Base-by-base conservation (phyloP, 1,140 invertebrate genomes). In the Parapsyche elsis region DNA sequence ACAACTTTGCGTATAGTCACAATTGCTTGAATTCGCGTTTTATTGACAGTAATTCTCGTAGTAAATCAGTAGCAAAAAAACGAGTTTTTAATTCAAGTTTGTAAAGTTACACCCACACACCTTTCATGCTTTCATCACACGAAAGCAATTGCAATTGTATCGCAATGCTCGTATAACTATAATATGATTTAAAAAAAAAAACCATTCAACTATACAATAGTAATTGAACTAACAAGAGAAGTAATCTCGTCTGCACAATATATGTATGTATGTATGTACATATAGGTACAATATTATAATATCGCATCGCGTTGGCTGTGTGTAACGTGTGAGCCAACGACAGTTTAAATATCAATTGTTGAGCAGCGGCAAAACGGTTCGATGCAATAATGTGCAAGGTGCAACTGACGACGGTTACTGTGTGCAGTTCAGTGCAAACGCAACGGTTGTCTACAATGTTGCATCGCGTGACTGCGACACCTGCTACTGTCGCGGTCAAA, bases 401-500 rank as follows among this genome's bases (percentile, higher is more conserved):
- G 75, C 75, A 64, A 24, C 26, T 59, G 75, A 77, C 75, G 75
- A 19, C 46, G 19, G 73, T 67, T 67, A 67, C 24, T 10, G 21
- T n/a, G 53, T 61, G 59, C 59, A 61, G 12, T 61, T 67, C 12
- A 53, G 16, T 53, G 49, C 49, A 53, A 16, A 14, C 70, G 70
- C n/a, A 9, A n/a, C 21, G 46, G 44, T 9, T 4, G 19, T 1
- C 45, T 30, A 77, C 75, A 77, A 77, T 64, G 46, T 77, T 77
- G 57, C 26, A 77, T 77, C 75, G 75, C 75, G 75, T 77, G 75
- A 77, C 75, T 59, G 57, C 24, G 30, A 38, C 73, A 59, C 73
- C 73, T 57, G 46, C 73, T 24, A 10, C 12, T 57, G 46, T 24
- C 2, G 57, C 26, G 9, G 70, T 71, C 12, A 45, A 16, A 45